Evolutionary conservation across 1,140 invertebrate species (phyloP), one percentile per base, ranked within the genome.

Genomic region (Temnothorax curvispinosus): DNA sequence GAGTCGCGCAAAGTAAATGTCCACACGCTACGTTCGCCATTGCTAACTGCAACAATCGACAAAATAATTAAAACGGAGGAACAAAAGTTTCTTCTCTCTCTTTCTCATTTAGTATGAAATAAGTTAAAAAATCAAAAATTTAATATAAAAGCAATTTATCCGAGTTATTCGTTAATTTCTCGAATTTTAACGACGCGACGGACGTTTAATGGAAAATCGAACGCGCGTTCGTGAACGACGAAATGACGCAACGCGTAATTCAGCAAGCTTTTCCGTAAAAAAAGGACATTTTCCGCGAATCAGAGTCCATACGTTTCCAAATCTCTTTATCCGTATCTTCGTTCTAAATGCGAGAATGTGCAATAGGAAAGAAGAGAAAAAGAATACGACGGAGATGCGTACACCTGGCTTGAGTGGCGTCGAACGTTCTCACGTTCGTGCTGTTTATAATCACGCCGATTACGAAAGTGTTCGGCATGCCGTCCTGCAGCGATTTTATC

Each of bases 1-100:
- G 97, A 97, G 95, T 97, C 97, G 78, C 97, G 94, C 9, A 97
- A 82, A 1, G 97, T 97, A 90, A 97, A 97, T 86, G 96, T 96
- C 96, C 96, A 97, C 50, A 97, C 97, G 5, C 95, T 96, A 88
- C 96, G 94, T 52, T 95, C 94, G 69, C 96, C 95, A 0, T 86
- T 77, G 72, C 89, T 92, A 89, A 90, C 93, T 93, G 8, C 35
- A 91, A 92, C 18, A 91, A 91, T 50, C 32, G 13, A 75, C 44
- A 18, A 56, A 77, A 84, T 77, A 7, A 62, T 27, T 27, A 27
- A 27, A 27, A 27, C 44, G 18, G 21, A 2, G 8, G 52, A 56
- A 27, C 2, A 11, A 15, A n/a, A 54, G 18, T 6, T 4, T 54
- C 6, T 18, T 32, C 4, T 32, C 13, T 15, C 1, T 13, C 0